phyloP scores from a whole-genome alignment of 2,888 invertebrate species.

The Meiosimyza platycephala region DNA sequence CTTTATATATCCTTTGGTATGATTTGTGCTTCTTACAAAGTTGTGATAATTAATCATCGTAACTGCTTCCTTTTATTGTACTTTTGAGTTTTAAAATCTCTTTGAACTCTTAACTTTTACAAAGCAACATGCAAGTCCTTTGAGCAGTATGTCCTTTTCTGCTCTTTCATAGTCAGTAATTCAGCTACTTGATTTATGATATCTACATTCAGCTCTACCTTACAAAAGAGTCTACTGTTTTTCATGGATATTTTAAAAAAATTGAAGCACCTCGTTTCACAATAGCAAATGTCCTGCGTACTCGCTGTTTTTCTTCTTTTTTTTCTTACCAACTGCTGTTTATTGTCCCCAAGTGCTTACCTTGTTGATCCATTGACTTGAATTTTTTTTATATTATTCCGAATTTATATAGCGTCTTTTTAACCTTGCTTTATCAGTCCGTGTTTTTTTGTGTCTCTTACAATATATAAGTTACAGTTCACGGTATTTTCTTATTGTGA shows the following conservation, averaged over 20 bases:
- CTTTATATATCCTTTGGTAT: not conserved
- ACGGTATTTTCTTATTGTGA: not conserved
- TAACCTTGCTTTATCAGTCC: not conserved
- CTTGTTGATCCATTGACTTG: conserved; percentile 9
- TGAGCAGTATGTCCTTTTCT: not conserved
- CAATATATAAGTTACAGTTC: not conserved
- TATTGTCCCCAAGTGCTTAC: conserved; percentile 4
- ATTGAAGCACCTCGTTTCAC: conserved; percentile 1
- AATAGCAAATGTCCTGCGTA: not conserved
- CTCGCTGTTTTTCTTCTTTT: not conserved
- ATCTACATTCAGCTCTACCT: not conserved
- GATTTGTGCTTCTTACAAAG: not conserved
- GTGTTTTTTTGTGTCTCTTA: not conserved
- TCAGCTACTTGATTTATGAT: conserved; percentile 12
- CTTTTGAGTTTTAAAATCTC: not conserved
- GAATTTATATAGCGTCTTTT: not conserved
- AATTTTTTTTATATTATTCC: not conserved
- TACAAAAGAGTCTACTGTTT: not conserved
- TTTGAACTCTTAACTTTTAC: conserved; percentile 1
- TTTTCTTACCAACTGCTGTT: not conserved
- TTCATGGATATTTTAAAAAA: not conserved
- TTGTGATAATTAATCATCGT: conserved; percentile 4
- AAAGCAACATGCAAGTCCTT: conserved; percentile 9
- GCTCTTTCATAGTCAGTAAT: not conserved
- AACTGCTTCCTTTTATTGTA: not conserved